Percentiles rank a stretch among this genome's conserved stretches.
Evolutionary conservation across 1,140 invertebrate species (phyloP).

Genomic region (Apis laboriosa): DNA sequence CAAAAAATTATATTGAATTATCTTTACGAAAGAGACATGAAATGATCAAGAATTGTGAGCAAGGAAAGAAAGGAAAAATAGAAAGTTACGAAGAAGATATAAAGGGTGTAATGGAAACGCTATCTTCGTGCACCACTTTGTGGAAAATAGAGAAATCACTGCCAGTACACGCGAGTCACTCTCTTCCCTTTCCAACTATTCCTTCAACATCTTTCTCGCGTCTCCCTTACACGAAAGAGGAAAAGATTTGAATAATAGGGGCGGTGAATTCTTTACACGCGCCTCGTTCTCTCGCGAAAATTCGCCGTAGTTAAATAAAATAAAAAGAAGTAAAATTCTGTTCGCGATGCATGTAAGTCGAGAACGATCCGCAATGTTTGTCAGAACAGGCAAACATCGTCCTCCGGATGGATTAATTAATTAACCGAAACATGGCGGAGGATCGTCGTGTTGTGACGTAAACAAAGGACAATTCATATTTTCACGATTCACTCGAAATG

Average conservation of each 20-base stretch:
- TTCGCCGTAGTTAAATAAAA: too few species aligned
- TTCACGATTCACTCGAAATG: too few species aligned
- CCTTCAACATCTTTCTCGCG: neutral
- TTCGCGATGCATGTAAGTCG: neutral
- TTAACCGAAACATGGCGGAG: too few species aligned
- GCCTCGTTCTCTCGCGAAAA: neutral
- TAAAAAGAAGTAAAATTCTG: neutral
- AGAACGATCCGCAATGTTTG: neutral
- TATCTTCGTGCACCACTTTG: neutral
- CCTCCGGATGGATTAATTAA: neutral
- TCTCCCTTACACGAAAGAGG: neutral
- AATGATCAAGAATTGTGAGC: too few species aligned
- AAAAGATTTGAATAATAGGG: neutral
- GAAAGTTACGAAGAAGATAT: neutral
- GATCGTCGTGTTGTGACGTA: too few species aligned
- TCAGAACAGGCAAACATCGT: neutral
- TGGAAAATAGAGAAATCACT: neutral
- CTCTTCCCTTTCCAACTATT: neutral
- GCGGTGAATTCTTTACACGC: neutral
- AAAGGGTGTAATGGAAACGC: neutral
- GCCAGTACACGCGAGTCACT: neutral
- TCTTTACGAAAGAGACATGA: too few species aligned
- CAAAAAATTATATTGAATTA: too few species aligned
- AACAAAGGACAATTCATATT: too few species aligned
- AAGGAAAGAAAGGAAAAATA: neutral